Evolutionary conservation across 2,797 vertebrate genomes (phyloP).

Genomic region (Pyrocephalus nanus): DNA sequence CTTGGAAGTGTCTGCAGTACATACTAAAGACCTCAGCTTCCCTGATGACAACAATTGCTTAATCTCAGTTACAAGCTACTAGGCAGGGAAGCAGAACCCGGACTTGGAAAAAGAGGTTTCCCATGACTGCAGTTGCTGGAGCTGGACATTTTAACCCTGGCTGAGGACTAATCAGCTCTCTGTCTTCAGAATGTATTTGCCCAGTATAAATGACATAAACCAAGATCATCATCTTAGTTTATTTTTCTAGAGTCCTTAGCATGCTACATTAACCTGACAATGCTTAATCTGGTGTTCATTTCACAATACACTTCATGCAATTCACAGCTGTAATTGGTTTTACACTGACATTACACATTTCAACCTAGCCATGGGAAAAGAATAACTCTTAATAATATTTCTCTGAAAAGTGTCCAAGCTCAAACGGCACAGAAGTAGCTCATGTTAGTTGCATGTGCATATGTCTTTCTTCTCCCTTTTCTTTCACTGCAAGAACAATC

Average conservation of each 20-base stretch:
- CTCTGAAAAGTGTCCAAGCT: conserved; percentile 73
- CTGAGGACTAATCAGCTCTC: conserved; percentile 15
- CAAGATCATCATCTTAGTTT: conserved; percentile 81
- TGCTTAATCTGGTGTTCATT: conserved; percentile 84
- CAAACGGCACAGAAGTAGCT: conserved; percentile 56
- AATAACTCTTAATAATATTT: conserved; percentile 71
- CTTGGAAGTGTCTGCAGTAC: background rate
- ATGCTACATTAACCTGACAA: conserved; percentile 91
- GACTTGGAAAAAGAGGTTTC: background rate
- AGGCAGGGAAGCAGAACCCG: background rate
- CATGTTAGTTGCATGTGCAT: conserved; percentile 31
- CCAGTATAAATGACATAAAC: conserved; percentile 76
- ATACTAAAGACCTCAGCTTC: background rate
- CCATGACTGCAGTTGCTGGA: background rate
- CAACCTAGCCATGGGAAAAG: conserved; percentile 72
- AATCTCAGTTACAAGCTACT: background rate
- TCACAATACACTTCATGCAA: conserved; percentile 93
- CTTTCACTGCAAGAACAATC: conserved; percentile 45
- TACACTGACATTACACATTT: conserved; percentile 77
- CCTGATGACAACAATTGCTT: background rate
- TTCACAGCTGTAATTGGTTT: conserved; percentile 81
- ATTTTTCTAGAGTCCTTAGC: conserved; percentile 89
- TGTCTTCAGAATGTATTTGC: conserved; percentile 50
- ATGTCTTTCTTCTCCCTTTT: conserved; percentile 50
- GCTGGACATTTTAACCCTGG: background rate